Conservation (phyloP, 1,140 invertebrate species). For the Protaetia brevitarsis region DNA sequence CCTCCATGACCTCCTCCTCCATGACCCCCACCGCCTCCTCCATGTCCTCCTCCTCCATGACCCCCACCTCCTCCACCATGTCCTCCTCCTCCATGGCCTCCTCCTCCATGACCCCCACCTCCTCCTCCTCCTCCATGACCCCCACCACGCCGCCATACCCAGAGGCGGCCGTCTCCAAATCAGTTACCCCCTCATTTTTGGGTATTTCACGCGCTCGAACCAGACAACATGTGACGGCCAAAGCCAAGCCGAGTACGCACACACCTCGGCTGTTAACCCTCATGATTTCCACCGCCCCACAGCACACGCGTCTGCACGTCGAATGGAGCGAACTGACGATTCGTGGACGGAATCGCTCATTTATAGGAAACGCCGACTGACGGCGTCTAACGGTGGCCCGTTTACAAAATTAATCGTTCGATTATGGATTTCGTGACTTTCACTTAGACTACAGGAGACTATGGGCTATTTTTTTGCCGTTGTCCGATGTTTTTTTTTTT, state of each 20-base stretch:
- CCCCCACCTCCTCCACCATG: background rate
- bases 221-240: background rate
- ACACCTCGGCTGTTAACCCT: background rate
- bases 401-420: too few species aligned
- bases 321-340: too few species aligned
- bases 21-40: background rate
- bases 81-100: slow-evolving; percentile 3
- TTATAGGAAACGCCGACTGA: too few species aligned
- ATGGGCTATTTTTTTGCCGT: too few species aligned
- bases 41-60: background rate
- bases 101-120: background rate
- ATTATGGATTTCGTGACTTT: too few species aligned
- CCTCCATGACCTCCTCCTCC: background rate
- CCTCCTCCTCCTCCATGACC: background rate
- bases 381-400: too few species aligned
- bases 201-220: background rate
- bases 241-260: background rate
- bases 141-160: slow-evolving; percentile 13
- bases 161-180: slow-evolving; percentile 26
- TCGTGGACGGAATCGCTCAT: too few species aligned
- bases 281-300: too few species aligned
- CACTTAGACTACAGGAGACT: too few species aligned
- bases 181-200: slow-evolving; percentile 17
- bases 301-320: too few species aligned
- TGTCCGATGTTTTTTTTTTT: too few species aligned